A percentile compares a stretch with the other conserved stretches of the same genome.
phyloP scores from a whole-genome alignment of 1,140 invertebrate species.

The Drosophila sucinea region DNA sequence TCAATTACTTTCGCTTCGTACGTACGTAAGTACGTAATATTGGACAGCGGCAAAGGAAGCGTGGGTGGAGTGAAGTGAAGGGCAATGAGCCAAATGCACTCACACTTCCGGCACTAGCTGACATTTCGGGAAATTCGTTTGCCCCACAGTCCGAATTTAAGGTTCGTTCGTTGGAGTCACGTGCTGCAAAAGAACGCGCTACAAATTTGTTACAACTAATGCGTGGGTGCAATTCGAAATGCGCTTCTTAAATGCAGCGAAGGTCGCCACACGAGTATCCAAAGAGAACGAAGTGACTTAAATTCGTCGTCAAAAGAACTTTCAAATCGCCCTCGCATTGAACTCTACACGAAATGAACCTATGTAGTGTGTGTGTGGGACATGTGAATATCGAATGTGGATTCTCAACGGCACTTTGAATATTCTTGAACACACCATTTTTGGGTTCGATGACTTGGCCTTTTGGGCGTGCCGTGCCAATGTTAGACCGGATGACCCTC shows the following conservation, averaged over 20 bases:
- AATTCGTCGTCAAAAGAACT: no score
- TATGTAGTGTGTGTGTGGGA: constrained; percentile 20
- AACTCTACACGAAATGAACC: constrained; percentile 74
- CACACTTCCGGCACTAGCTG: constrained; percentile 66
- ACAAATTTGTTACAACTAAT: constrained; percentile 82
- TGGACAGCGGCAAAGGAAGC: background rate
- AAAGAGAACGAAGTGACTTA: background rate
- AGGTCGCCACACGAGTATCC: constrained; percentile 21
- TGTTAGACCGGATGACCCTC: constrained; percentile 14
- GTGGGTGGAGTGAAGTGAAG: background rate
- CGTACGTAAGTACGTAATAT: constrained; percentile 16
- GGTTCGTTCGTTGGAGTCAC: constrained; percentile 53
- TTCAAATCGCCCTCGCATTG: constrained; percentile 51
- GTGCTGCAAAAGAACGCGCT: constrained; percentile 71
- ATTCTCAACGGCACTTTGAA: constrained; percentile 76
- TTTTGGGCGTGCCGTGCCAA: constrained; percentile 38
- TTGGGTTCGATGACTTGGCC: constrained; percentile 70
- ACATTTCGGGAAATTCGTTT: constrained; percentile 49
- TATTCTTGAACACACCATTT: constrained; percentile 73
- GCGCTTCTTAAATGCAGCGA: constrained; percentile 48
- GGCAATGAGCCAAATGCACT: constrained; percentile 52
- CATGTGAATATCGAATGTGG: constrained; percentile 59
- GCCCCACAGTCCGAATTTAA: constrained; percentile 15
- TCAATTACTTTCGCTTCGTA: constrained; percentile 77
- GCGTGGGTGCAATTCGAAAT: constrained; percentile 80